Conservation (phyloP, 2,113 vertebrate species). For the Epinephelus fuscoguttatus region DNA sequence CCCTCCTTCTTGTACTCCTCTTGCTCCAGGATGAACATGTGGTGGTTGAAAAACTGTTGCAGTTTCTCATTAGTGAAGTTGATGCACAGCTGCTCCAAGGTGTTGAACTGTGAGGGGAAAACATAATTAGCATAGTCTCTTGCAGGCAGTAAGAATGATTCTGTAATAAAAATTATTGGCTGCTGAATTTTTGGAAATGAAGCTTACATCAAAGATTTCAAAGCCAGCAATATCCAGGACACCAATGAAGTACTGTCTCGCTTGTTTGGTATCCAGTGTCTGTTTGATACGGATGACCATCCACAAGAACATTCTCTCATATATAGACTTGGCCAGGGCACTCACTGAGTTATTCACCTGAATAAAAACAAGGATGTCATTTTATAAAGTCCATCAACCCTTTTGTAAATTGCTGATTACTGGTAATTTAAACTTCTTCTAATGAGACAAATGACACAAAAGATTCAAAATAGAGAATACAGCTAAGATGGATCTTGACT, state of each 20-base stretch:
- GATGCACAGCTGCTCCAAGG: conserved; percentile 91
- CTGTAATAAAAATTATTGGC: fast-evolving
- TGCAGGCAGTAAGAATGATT: background rate
- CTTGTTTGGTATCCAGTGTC: conserved; percentile 83
- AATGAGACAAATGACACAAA: background rate
- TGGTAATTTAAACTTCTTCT: background rate
- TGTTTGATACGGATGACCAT: conserved; percentile 84
- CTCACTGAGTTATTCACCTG: conserved; percentile 75
- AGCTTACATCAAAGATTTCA: conserved; percentile 88
- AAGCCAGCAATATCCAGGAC: conserved; percentile 91
- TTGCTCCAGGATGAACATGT: conserved; percentile 90
- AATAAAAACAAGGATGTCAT: background rate
- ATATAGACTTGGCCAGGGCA: conserved; percentile 81
- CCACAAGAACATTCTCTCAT: conserved; percentile 85
- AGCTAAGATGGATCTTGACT: no score
- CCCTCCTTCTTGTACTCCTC: conserved; percentile 92
- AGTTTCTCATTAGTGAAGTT: conserved; percentile 94
- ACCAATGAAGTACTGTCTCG: conserved; percentile 91
- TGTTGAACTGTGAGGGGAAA: conserved; percentile 86
- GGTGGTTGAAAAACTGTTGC: conserved; percentile 92
- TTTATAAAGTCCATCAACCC: background rate
- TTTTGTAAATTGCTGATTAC: no score
- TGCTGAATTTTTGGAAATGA: background rate
- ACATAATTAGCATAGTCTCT: background rate
- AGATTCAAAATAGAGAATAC: no score